Conservation (phyloP, 2,113 vertebrate genomes). For the zebrafish (Danio rerio) region GRCz12tu NC_133193.1:49019501-49020000, state of each 20-base stretch:
- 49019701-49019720: no score
- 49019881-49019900: neutral
- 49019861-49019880: neutral
- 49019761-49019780: neutral
- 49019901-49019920: no score
- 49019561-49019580: neutral
- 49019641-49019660: no score
- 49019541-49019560: slow-evolving; percentile 16
- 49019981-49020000: no score
- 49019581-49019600: neutral
- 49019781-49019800: no score
- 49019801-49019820: neutral
- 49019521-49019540: neutral
- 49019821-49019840: neutral
- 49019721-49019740: no score
- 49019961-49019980: no score
- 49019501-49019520: slow-evolving; percentile 32
- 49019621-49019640: neutral
- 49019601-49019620: neutral
- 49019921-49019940: no score
- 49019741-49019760: neutral
- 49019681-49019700: no score
- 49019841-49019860: neutral
- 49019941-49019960: no score
- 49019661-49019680: no score